Evolutionary conservation across 2,113 vertebrate genomes (phyloP), one percentile per base, ranked within the genome.

Genomic region (Mobula hypostoma): DNA sequence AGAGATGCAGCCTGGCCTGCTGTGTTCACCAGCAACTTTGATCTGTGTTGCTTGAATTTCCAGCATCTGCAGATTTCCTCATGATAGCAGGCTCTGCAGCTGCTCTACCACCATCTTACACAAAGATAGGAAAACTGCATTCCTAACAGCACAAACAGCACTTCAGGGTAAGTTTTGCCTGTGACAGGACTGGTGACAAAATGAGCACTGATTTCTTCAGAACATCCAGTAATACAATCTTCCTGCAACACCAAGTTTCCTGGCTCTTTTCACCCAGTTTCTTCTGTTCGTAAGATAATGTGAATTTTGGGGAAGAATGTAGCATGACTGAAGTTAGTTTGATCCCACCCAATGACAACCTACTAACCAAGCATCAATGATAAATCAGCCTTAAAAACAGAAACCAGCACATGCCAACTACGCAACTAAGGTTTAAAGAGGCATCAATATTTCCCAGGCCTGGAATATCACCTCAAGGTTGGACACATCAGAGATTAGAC

Each of bases 381-480:
- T 0, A 7, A 90, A 66, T 66, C 58, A 12, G 19, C 32, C 40
- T 90, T 90, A 90, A 66, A 68, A 36, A 66, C 14, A 29, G 61
- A 87, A 27, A 63, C 85, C 5, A 63, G 7, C 29, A 68, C 40
- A 66, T 2, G 8, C 29, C 61, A 68, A 90, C 29, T n/a, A 68
- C 15, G 14, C 85, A 90, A 90, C 61, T 90, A 63, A 90, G 61
- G 32, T 90, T 66, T 90, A 29, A 24, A 7, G 21, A 32, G 87
- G 87, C 56, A 7, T 92, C 68, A 93, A 93, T 74, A 72, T 70
- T 87, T 9, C 12, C 82, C 27, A 87, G 27, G 66, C 9, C 40
- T 93, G 91, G 68, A 93, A 93, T 74, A 74, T 48, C 90, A 93
- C 66, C 36, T 74, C 90, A 72, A 74, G 36, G 68, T 72, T 56